These are phyloP conservation scores for Heliconius hortense DNA, from an alignment of 2,888 invertebrate genomes.

Conservation along the genomic window DNA sequence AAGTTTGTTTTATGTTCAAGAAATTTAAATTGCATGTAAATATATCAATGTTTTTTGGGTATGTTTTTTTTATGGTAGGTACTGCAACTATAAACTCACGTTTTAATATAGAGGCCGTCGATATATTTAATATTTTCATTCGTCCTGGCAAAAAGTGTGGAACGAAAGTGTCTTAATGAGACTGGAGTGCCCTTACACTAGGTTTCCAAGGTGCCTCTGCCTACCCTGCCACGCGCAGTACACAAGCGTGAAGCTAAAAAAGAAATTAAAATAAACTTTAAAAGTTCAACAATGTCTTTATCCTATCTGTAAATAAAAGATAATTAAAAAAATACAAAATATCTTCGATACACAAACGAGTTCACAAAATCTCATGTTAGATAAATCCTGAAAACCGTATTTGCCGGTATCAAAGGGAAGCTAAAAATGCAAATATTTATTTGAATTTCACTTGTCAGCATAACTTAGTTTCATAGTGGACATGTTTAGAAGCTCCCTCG, in stretches of 20 bases:
- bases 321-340: neutral
- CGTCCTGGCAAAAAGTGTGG: neutral
- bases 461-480: slow-evolving; percentile 40
- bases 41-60: too few species aligned
- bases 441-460: slow-evolving; percentile 37
- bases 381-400: slow-evolving; percentile 16
- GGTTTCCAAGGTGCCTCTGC: neutral
- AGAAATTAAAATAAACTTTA: neutral
- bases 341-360: neutral
- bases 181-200: neutral
- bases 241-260: neutral
- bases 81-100: too few species aligned
- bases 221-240: neutral
- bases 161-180: neutral
- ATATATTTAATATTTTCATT: neutral
- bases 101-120: too few species aligned
- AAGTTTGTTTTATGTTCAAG: neutral
- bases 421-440: slow-evolving; percentile 35
- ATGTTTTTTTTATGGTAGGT: too few species aligned
- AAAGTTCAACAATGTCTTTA: too few species aligned
- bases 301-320: neutral
- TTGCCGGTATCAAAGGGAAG: slow-evolving; percentile 26
- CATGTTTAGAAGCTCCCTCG: slow-evolving; percentile 35
- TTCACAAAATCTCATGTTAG: neutral
- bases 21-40: neutral